A percentile compares a stretch with the other conserved stretches of the same genome.
These are phyloP conservation scores for Rhagologus leucostigma DNA, from an alignment of 2,113 vertebrate genomes.

Conservation along the genomic window DNA sequence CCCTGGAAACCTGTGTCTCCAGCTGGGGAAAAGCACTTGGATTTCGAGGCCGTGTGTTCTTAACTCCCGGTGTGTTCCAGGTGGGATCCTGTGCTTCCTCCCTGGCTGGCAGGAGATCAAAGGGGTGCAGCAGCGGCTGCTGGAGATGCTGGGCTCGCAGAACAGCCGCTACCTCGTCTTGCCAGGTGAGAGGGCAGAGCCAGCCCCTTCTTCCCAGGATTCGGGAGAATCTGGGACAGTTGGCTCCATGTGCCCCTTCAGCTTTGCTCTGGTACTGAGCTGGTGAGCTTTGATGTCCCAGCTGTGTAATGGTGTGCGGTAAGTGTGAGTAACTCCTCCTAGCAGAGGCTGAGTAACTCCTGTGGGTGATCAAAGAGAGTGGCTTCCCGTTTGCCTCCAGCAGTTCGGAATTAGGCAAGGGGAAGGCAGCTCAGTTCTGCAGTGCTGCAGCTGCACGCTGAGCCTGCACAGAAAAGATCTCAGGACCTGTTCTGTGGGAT, in stretches of 20 bases:
- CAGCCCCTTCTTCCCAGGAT: background rate
- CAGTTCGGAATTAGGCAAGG: background rate
- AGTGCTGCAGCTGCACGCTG: background rate
- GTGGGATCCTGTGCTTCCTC: conserved; percentile 94
- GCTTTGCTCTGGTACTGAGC: background rate
- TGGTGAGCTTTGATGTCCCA: background rate
- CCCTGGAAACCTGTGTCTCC: background rate
- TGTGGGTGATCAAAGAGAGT: background rate
- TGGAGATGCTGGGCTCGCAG: conserved; percentile 70
- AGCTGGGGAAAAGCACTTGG: background rate
- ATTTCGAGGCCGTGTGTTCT: background rate
- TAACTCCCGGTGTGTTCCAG: conserved; percentile 60
- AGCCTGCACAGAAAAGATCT: background rate
- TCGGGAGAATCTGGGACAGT: background rate
- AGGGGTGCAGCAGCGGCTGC: conserved; percentile 85
- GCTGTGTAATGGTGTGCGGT: background rate
- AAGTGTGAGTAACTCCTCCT: background rate
- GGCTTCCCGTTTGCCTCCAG: background rate
- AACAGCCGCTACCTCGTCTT: conserved; percentile 83
- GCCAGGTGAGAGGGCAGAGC: conserved; percentile 76
- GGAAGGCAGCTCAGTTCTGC: background rate
- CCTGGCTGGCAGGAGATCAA: conserved; percentile 97
- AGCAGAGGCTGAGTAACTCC: background rate
- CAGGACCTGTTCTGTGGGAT: background rate
- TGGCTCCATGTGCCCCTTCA: background rate